A percentile compares a stretch with the other conserved stretches of the same genome.
Evolutionary conservation across 2,888 invertebrate genomes (phyloP).

Genomic region (Strigamia crassipes): DNA sequence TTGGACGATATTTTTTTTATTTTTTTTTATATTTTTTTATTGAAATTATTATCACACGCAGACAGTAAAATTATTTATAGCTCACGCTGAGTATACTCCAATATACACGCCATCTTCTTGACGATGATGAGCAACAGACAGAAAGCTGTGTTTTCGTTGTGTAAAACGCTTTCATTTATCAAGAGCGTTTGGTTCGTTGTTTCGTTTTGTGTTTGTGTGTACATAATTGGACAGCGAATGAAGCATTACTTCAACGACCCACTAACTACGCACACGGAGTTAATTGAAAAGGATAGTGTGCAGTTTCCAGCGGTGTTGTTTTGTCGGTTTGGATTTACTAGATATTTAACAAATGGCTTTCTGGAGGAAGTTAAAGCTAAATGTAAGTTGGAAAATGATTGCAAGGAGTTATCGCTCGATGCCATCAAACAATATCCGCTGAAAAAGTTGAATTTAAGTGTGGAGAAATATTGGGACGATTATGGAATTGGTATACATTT

Average conservation of each 20-base stretch:
- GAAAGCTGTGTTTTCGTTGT: not conserved
- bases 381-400: slow-evolving; percentile 1
- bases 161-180: not conserved
- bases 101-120: too few species aligned
- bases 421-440: not conserved
- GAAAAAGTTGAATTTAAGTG: not conserved
- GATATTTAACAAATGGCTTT: not conserved
- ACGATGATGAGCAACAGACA: not conserved
- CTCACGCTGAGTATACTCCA: too few species aligned
- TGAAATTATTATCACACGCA: too few species aligned
- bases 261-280: not conserved
- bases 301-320: slow-evolving; percentile 1
- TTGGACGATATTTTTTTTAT: too few species aligned
- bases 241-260: not conserved
- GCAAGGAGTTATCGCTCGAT: not conserved
- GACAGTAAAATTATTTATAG: too few species aligned
- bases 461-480: slow-evolving; percentile 7
- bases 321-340: not conserved
- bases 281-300: not conserved
- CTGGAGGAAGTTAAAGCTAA: not conserved
- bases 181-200: not conserved
- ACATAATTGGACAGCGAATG: not conserved
- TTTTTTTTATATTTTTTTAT: too few species aligned
- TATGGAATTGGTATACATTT: not conserved
- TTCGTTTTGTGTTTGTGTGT: not conserved